Evolutionary conservation across 1,140 invertebrate genomes (phyloP).

Genomic region (Ganaspis sp.): DNA sequence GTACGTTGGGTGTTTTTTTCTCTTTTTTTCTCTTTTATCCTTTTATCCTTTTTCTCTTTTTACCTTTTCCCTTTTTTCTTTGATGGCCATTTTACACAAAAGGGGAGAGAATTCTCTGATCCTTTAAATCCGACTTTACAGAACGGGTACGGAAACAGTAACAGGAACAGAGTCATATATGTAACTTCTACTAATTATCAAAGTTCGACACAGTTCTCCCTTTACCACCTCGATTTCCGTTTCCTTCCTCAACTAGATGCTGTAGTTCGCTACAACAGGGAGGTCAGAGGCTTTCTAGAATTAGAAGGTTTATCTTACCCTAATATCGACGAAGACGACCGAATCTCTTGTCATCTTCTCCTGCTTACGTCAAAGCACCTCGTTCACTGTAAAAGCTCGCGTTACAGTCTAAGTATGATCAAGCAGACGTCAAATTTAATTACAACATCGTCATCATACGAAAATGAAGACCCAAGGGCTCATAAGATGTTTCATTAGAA

Average conservation of each 20-base stretch:
- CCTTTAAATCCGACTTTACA: not conserved
- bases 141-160: not conserved
- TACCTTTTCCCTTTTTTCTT: not conserved
- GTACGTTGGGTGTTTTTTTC: conserved; percentile 2
- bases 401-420: conserved; percentile 14
- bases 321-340: conserved; percentile 6
- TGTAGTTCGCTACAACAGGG: not conserved
- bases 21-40: not conserved
- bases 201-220: conserved; percentile 21
- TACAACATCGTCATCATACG: not conserved
- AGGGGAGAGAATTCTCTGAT: not conserved
- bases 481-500: too few relatives aligned
- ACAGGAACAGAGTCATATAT: not conserved
- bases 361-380: not conserved
- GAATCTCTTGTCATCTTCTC: conserved; percentile 17
- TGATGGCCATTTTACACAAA: not conserved
- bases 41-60: not conserved
- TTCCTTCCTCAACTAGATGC: not conserved
- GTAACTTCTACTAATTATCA: conserved; percentile 22
- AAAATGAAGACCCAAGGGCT: too few relatives aligned
- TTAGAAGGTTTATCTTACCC: conserved; percentile 15
- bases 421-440: conserved; percentile 14
- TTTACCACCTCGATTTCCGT: conserved; percentile 3
- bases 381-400: not conserved
- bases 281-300: not conserved